These are phyloP conservation scores for Brachionus sp. DNA, from an alignment of 1,140 invertebrate species.

Conservation along the genomic window DNA sequence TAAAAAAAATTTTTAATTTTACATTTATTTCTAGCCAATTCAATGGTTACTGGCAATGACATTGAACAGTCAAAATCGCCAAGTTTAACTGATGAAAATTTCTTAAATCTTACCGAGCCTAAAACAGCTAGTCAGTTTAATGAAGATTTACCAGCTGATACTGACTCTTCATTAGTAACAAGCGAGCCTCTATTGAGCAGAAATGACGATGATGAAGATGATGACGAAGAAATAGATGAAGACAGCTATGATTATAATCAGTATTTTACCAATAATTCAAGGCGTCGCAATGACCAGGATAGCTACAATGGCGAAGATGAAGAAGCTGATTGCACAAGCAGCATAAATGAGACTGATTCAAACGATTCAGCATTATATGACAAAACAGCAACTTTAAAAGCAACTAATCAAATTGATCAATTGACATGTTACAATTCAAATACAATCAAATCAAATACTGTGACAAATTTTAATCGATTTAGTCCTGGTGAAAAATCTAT, in stretches of 20 bases:
- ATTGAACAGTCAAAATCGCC: conserved; percentile 28
- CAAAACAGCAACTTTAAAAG: conserved; percentile 7
- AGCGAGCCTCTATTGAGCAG: background rate
- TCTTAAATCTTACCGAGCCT: background rate
- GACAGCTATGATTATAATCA: conserved; percentile 10
- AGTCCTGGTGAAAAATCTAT: conserved; percentile 28
- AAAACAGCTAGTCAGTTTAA: background rate
- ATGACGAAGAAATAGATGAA: background rate
- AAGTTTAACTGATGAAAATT: conserved; percentile 26
- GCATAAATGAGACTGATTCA: conserved; percentile 8
- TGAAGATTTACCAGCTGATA: background rate
- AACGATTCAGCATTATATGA: conserved; percentile 1
- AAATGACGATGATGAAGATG: background rate
- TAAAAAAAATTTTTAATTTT: background rate
- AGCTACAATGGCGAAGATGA: conserved; percentile 26
- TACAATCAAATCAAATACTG: conserved; percentile 6
- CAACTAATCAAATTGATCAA: conserved; percentile 24
- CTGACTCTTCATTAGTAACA: background rate
- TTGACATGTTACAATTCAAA: background rate
- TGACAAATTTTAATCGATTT: conserved; percentile 27
- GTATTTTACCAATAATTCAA: background rate
- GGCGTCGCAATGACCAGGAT: background rate
- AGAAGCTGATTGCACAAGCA: background rate
- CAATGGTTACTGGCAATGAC: background rate
- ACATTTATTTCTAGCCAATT: background rate